phyloP scores from a whole-genome alignment of 2,113 vertebrate genomes.

The Nanorana parkeri region DNA sequence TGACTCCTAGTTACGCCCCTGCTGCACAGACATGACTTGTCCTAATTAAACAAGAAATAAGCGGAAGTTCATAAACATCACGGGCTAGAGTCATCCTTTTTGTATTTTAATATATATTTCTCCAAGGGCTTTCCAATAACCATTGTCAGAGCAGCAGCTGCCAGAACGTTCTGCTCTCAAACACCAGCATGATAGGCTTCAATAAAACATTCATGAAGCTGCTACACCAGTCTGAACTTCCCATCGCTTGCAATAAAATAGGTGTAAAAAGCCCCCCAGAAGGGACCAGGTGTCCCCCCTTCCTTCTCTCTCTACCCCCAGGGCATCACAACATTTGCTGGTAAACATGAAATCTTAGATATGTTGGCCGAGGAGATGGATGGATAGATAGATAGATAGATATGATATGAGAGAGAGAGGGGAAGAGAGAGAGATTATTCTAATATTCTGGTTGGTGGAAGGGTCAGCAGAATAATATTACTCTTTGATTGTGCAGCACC shows the following conservation, averaged over 20 bases:
- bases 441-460: no score
- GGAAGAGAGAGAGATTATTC: no score
- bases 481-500: no score
- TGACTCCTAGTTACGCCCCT: no score
- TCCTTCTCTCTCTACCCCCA: background rate
- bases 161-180: background rate
- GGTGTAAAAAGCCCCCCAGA: background rate
- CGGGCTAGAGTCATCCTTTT: no score
- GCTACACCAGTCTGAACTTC: background rate
- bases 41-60: no score
- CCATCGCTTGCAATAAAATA: constrained; percentile 24
- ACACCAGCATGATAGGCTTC: background rate
- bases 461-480: no score
- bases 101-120: background rate
- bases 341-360: background rate
- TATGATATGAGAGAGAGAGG: no score
- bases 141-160: constrained; percentile 1
- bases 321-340: background rate
- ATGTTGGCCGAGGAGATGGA: background rate
- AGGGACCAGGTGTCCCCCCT: no score
- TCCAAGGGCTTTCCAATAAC: background rate
- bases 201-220: constrained; percentile 24
- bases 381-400: no score
- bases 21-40: no score
- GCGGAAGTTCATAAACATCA: no score